Evolutionary conservation across 2,113 vertebrate species (phyloP).

Genomic region (Circaetus gallicus): DNA sequence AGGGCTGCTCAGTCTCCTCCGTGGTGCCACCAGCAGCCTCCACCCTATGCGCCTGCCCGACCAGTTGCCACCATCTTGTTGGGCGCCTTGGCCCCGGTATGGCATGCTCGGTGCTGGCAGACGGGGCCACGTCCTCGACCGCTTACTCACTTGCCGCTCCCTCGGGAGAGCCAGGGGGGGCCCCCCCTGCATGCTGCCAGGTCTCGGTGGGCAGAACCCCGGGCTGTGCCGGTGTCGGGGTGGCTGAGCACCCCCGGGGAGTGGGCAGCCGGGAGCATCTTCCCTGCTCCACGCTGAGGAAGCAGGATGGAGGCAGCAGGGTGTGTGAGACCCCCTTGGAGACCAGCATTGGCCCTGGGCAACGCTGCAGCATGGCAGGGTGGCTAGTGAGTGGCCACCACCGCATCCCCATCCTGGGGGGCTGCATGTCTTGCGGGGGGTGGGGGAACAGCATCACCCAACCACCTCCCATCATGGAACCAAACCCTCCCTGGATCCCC

Average conservation of each 20-base stretch:
- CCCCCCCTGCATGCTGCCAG: too few relatives aligned
- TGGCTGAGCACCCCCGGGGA: not conserved
- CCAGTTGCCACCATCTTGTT: not conserved
- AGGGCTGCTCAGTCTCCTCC: not conserved
- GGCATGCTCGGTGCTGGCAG: not conserved
- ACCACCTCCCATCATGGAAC: too few relatives aligned
- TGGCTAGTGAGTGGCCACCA: not conserved
- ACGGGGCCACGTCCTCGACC: rapidly evolving
- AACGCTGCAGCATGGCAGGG: not conserved
- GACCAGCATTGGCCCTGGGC: too few relatives aligned
- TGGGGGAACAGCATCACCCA: too few relatives aligned
- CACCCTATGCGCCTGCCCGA: rapidly evolving
- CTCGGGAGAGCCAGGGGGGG: not conserved
- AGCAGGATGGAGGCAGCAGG: too few relatives aligned
- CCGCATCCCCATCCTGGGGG: rapidly evolving
- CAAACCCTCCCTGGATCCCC: too few relatives aligned
- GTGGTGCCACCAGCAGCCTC: not conserved
- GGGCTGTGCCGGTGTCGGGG: not conserved
- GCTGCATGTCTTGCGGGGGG: not conserved
- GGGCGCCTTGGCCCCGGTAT: rapidly evolving
- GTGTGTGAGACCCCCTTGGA: not conserved
- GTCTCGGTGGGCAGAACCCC: too few relatives aligned
- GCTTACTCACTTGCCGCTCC: not conserved
- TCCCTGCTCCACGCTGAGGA: too few relatives aligned
- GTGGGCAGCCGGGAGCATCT: not conserved